Base-by-base conservation (phyloP, 2,888 invertebrate species). In the Acanthosepion esculentum region DNA sequence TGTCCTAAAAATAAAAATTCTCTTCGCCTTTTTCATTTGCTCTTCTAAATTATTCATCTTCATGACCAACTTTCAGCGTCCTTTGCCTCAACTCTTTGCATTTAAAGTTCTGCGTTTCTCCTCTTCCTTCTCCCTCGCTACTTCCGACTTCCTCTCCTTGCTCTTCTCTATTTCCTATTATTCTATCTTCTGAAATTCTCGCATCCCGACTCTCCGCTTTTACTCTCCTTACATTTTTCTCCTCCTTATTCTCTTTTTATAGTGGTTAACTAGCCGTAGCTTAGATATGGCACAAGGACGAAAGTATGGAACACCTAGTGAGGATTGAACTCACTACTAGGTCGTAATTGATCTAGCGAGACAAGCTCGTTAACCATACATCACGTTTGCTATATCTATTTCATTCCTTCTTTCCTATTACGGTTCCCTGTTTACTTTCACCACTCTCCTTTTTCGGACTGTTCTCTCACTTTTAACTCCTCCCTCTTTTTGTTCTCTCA, bases 1-100 rank as follows among this genome's bases (percentile, higher is more conserved):
- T n/a, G n/a, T 78, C 78, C 78, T 78, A 78, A 78, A 78, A n/a
- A 78, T n/a, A 78, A 78, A 78, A n/a, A 78, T 33, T n/a, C 59
- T 78, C 33, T n/a, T n/a, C 59, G 23, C 59, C 59, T 4, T 59
- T 20, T 20, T 59, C 4, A 59, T 59, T 59, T 59, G 59, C 59
- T 15, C 78, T 33, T 78, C n/a, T 78, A 33, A 78, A 78, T 78
- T 78, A 78, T 78, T 78, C 78, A 78, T 78, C 78, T n/a, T 33
- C 78, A 78, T 18, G 33, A 10, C 33, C n/a, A 33, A 78, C 78
- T n/a, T 78, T 12, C 78, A 33, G 15, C 78, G n/a, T 78, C n/a
- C n/a, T 23, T 15, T 15, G 15, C 10, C 33, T n/a, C n/a, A 78
- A 78, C n/a, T n/a, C 78, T 78, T 78, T 78, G 78, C 78, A 5